Evolutionary conservation across 1,140 invertebrate species (phyloP).

Genomic region (Pseudomyrmex cubaensis): DNA sequence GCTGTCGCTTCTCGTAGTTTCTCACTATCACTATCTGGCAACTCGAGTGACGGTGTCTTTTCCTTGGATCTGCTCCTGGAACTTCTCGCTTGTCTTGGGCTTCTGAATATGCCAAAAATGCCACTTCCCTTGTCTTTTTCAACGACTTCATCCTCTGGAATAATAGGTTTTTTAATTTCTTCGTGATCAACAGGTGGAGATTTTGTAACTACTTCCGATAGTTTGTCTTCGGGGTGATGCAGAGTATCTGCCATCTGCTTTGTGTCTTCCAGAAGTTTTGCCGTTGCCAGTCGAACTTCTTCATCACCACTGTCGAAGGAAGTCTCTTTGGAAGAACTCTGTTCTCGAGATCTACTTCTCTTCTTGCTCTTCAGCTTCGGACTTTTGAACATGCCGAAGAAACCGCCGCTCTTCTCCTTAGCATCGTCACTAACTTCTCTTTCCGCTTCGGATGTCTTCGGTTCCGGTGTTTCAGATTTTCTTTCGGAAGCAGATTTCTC

Average conservation of each 20-base stretch:
- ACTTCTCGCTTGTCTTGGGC: constrained; percentile 77
- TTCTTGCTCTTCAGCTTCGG: constrained; percentile 78
- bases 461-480: constrained; percentile 26
- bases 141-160: constrained; percentile 24
- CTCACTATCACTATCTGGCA: constrained; percentile 69
- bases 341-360: constrained; percentile 78
- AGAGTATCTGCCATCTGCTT: constrained; percentile 60
- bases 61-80: constrained; percentile 76
- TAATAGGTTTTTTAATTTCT: constrained; percentile 52
- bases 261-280: constrained; percentile 76
- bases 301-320: constrained; percentile 82
- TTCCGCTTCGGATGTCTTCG: neutral
- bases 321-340: constrained; percentile 71
- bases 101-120: constrained; percentile 80
- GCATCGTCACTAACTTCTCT: constrained; percentile 37
- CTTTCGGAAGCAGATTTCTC: neutral
- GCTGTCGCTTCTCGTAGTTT: constrained; percentile 69
- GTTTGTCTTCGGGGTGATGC: constrained; percentile 14
- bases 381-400: constrained; percentile 81
- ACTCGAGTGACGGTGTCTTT: constrained; percentile 72
- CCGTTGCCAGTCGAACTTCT: constrained; percentile 72
- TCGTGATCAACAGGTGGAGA: constrained; percentile 24
- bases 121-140: constrained; percentile 73
- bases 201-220: constrained; percentile 24
- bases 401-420: constrained; percentile 76